A percentile compares a stretch with the other conserved stretches of the same genome.
Evolutionary conservation across 2,888 invertebrate genomes (phyloP).

Genomic region (Phortica magna): DNA sequence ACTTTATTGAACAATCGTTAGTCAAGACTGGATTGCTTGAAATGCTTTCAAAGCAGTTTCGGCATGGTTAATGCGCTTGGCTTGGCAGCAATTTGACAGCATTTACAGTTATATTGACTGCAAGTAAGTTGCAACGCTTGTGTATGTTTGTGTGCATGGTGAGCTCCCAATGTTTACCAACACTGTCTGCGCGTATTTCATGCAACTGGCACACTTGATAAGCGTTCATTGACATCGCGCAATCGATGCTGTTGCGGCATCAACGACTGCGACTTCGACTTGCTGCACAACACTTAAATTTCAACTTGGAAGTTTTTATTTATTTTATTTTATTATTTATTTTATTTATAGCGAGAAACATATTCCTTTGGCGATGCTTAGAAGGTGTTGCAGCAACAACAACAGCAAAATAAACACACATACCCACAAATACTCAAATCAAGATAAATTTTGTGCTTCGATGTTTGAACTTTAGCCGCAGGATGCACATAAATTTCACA

Average conservation of each 20-base stretch:
- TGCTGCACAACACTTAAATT: background rate
- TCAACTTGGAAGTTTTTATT: background rate
- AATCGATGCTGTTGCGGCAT: background rate
- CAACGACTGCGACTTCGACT: background rate
- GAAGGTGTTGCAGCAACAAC: background rate
- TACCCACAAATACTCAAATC: slow-evolving; percentile 39
- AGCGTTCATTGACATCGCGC: background rate
- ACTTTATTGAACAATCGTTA: background rate
- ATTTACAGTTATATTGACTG: background rate
- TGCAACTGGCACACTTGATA: background rate
- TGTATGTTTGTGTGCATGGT: too few species aligned
- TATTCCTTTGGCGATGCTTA: background rate
- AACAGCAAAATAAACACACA: background rate
- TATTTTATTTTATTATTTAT: background rate
- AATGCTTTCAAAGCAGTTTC: too few species aligned
- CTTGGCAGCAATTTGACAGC: background rate
- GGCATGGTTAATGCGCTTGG: too few species aligned
- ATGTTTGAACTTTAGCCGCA: slow-evolving; percentile 62
- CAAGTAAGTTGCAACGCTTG: too few species aligned
- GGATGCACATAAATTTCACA: slow-evolving; percentile 63
- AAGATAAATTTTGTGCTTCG: slow-evolving; percentile 68
- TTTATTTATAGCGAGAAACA: background rate
- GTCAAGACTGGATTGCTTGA: background rate
- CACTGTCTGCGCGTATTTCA: background rate
- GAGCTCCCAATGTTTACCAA: too few species aligned